Conservation (phyloP, 2,888 invertebrate genomes). For the Eutolmus rufibarbis region DNA sequence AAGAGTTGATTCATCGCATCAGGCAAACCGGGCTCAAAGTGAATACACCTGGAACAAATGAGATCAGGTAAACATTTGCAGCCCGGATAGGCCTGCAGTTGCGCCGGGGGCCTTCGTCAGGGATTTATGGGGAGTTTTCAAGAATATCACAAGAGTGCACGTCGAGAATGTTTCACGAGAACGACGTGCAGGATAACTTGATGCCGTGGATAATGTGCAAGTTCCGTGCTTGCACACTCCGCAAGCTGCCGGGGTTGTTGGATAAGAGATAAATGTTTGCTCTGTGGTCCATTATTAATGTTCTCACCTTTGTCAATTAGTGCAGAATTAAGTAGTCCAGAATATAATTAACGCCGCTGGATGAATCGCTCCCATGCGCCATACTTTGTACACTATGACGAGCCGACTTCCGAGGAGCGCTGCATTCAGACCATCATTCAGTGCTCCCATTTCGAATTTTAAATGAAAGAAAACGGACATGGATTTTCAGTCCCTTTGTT, state of each 20-base stretch:
- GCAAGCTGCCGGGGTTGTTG: not conserved
- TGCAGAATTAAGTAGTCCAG: slow-evolving; percentile 6
- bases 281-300: slow-evolving; percentile 8
- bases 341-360: slow-evolving; percentile 11
- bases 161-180: not conserved
- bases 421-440: not conserved
- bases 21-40: not conserved
- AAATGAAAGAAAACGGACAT: slow-evolving; percentile 7
- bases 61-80: slow-evolving; percentile 2
- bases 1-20: not conserved
- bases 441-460: not conserved
- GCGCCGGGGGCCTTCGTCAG: not conserved
- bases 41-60: not conserved
- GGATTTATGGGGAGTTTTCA: not conserved
- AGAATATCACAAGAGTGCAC: slow-evolving; percentile 2
- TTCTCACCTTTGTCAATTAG: slow-evolving; percentile 13
- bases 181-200: not conserved
- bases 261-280: slow-evolving; percentile 19
- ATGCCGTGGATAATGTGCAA: not conserved
- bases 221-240: not conserved
- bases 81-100: not conserved
- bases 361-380: not conserved
- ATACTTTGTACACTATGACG: not conserved
- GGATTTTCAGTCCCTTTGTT: not conserved
- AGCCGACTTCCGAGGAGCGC: not conserved